Percentiles rank a stretch among this genome's conserved stretches.
Conservation (phyloP, 2,888 invertebrate species). For the Phragmatobia fuliginosa region DNA sequence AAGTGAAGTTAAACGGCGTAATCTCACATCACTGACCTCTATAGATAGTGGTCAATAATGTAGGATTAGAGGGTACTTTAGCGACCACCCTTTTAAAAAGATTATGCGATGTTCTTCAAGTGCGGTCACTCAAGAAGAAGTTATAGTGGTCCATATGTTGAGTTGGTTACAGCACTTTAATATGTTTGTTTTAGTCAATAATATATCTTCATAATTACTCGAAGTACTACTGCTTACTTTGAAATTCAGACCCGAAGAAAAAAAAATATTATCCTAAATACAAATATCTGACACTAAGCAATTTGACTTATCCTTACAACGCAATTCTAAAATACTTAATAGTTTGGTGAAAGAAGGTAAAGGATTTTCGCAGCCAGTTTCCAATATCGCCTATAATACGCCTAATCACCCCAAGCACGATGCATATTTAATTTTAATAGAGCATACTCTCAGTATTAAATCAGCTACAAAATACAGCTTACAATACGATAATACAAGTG, state of each 20-base stretch:
- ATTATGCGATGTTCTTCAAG: conserved; percentile 4
- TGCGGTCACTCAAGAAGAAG: background rate
- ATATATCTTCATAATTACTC: background rate
- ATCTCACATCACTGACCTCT: conserved; percentile 16
- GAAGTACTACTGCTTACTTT: background rate
- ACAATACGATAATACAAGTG: no score
- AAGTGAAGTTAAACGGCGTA: conserved; percentile 23
- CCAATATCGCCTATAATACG: no score
- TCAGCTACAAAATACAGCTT: no score
- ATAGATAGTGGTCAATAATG: conserved; percentile 11
- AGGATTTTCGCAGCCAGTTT: no score
- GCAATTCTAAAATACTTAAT: no score
- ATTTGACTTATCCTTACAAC: no score
- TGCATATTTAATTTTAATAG: no score
- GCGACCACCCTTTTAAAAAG: conserved; percentile 22
- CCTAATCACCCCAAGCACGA: no score
- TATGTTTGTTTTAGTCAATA: background rate
- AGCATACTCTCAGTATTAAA: no score
- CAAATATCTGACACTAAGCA: no score
- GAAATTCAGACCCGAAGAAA: background rate
- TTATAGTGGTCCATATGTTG: background rate
- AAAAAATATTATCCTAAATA: no score
- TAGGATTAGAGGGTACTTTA: background rate
- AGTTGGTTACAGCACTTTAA: background rate
- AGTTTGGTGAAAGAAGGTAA: no score